A percentile compares a stretch with the other conserved stretches of the same genome.
Conservation (phyloP, 1,140 invertebrate species). For the Pogonomyrmex barbatus region DNA sequence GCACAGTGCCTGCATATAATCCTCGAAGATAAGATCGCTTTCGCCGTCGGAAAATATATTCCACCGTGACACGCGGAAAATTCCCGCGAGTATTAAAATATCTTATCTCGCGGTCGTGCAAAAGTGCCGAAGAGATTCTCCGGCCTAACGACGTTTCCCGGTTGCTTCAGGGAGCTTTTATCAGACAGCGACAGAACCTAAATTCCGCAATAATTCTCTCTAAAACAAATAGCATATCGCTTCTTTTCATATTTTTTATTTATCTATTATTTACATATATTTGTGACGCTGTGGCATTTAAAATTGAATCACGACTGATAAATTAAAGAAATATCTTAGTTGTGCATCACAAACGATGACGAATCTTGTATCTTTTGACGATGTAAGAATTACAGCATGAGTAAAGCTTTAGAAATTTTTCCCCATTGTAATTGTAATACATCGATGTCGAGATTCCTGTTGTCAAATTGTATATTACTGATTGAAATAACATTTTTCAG, state of each 20-base stretch:
- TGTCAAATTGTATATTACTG: slow-evolving; percentile 16
- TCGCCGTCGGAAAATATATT: slow-evolving; percentile 66
- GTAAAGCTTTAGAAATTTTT: not conserved
- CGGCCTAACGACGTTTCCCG: not conserved
- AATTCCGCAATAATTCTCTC: not conserved
- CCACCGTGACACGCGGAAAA: slow-evolving; percentile 54
- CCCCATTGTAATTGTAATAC: not conserved
- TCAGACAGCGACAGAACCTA: not conserved
- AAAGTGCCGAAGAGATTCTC: slow-evolving; percentile 36
- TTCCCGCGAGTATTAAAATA: slow-evolving; percentile 71
- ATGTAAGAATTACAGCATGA: not conserved
- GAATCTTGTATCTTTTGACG: too few relatives aligned
- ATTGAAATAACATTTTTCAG: not conserved
- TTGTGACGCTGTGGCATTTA: too few relatives aligned
- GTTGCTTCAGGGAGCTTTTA: not conserved
- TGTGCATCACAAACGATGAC: too few relatives aligned
- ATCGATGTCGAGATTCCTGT: not conserved
- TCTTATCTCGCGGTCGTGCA: slow-evolving; percentile 58
- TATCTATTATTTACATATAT: too few relatives aligned
- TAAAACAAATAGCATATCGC: not conserved
- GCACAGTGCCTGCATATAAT: slow-evolving; percentile 52
- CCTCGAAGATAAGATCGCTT: slow-evolving; percentile 48
- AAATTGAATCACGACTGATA: too few relatives aligned
- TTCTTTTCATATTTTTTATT: not conserved
- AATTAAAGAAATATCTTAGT: too few relatives aligned